Conservation (phyloP, 2,797 vertebrate species). For the Pristis pectinata region DNA sequence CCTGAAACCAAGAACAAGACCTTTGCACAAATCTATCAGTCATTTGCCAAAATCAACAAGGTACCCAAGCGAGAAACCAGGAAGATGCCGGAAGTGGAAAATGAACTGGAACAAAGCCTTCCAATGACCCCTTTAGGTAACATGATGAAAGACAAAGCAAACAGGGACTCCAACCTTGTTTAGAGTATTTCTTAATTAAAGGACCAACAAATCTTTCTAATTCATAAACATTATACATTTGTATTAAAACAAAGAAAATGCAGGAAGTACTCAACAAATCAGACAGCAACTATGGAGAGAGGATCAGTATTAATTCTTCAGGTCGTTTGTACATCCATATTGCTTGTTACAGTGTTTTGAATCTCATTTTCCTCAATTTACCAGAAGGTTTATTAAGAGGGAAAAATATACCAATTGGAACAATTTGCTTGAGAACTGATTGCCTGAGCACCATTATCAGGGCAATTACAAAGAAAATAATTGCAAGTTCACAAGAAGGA, state of each 20-base stretch:
- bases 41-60: constrained; percentile 83
- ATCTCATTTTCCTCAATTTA: neutral
- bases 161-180: no score
- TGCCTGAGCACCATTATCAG: neutral
- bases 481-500: neutral
- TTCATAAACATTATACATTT: neutral
- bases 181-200: neutral
- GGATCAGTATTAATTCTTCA: no score
- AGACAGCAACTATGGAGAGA: no score
- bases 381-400: neutral
- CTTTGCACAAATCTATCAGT: constrained; percentile 78
- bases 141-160: neutral
- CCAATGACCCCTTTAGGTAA: neutral
- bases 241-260: neutral
- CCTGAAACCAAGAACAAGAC: constrained; percentile 96
- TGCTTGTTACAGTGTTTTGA: neutral
- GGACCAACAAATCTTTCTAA: neutral
- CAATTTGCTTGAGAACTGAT: neutral
- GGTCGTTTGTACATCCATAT: neutral
- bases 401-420: neutral
- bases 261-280: no score
- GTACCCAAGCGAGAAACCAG: constrained; percentile 45
- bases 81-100: neutral
- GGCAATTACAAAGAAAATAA: neutral
- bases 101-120: neutral